These are phyloP conservation scores for Aromia moschata DNA, from an alignment of 2,888 invertebrate genomes.

Conservation along the genomic window DNA sequence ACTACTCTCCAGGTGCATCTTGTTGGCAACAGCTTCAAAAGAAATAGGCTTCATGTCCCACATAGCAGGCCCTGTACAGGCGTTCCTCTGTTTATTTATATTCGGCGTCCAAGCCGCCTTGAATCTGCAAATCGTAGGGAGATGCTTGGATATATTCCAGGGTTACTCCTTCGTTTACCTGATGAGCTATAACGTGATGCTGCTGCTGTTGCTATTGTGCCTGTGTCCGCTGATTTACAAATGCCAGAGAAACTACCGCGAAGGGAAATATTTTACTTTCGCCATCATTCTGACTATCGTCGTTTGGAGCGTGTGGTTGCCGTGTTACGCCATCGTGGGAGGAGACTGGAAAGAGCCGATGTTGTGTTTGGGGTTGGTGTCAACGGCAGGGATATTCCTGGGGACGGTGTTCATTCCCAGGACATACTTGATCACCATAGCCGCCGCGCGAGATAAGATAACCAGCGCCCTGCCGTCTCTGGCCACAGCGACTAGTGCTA, in stretches of 20 bases:
- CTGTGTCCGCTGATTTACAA: slow-evolving; percentile 71
- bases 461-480: slow-evolving; percentile 67
- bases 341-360: slow-evolving; percentile 68
- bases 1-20: slow-evolving; percentile 71
- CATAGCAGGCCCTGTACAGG: slow-evolving; percentile 75
- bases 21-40: slow-evolving; percentile 73
- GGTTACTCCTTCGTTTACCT: slow-evolving; percentile 65
- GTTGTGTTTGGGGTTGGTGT: slow-evolving; percentile 69
- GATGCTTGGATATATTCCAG: slow-evolving; percentile 64
- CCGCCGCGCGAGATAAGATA: slow-evolving; percentile 70
- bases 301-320: slow-evolving; percentile 72
- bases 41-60: slow-evolving; percentile 75
- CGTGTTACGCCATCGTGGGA: slow-evolving; percentile 65
- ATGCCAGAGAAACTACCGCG: slow-evolving; percentile 74
- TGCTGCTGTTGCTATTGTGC: slow-evolving; percentile 67
- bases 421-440: slow-evolving; percentile 74
- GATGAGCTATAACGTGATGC: slow-evolving; percentile 70
- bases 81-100: slow-evolving; percentile 71
- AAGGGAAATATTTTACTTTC: slow-evolving; percentile 69
- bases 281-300: slow-evolving; percentile 66
- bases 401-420: slow-evolving; percentile 74
- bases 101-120: slow-evolving; percentile 69
- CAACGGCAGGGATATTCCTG: slow-evolving; percentile 71
- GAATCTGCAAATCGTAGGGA: slow-evolving; percentile 63
- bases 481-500: slow-evolving; percentile 60